Evolutionary conservation across 2,113 vertebrate species (phyloP).

Genomic region (Craseonycteris thonglongyai): DNA sequence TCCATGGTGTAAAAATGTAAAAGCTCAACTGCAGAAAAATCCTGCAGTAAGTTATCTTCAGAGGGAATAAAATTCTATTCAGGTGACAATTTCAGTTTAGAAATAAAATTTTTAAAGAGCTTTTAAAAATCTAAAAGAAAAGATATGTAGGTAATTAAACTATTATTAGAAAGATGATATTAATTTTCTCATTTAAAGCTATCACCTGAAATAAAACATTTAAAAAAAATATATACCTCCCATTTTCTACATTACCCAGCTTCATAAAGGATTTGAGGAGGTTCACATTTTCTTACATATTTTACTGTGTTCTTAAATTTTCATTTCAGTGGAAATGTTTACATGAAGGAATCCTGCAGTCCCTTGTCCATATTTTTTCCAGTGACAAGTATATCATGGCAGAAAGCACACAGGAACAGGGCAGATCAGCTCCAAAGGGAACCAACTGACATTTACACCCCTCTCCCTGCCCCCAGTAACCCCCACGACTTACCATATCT

Average conservation of each 20-base stretch:
- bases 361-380: background rate
- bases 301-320: background rate
- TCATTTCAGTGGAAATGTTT: background rate
- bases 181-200: background rate
- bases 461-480: background rate
- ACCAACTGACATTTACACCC: background rate
- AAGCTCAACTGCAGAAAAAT: background rate
- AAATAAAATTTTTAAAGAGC: conserved; percentile 8
- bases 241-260: background rate
- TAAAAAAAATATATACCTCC: background rate
- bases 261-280: background rate
- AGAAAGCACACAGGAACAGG: background rate
- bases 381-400: background rate
- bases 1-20: background rate
- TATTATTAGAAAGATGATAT: background rate
- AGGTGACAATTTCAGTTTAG: background rate
- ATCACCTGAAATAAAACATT: conserved; percentile 9
- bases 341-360: background rate
- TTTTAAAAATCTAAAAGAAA: background rate
- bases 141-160: background rate
- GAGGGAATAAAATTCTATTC: background rate
- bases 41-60: background rate
- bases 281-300: background rate
- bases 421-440: background rate
- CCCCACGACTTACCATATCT: background rate